Evolutionary conservation across 2,797 vertebrate species (phyloP), one percentile per base, ranked within the genome.

Genomic region (Varecia variegata): DNA sequence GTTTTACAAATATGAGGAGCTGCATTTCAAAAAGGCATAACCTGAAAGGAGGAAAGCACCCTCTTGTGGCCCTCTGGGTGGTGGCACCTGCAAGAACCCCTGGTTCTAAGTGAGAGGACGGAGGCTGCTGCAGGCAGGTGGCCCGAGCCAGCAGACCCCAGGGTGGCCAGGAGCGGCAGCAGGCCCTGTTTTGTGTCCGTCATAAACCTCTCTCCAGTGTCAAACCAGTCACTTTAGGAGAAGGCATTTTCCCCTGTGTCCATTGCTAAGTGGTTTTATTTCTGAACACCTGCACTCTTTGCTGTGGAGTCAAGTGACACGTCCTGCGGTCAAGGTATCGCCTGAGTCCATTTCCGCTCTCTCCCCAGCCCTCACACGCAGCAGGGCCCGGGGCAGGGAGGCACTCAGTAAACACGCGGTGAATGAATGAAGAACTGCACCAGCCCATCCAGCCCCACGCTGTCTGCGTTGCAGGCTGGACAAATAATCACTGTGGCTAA

Each of bases 1-100:
- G 35, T 45, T 88, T 47, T 67, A 30, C 45, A 47, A 77, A 32
- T 40, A 25, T 20, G 2, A 95, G 60, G 81, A 95, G 32, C 25
- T 85, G 38, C 32, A 35, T 77, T 90, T 90, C 82, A 85, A 65
- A 85, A 94, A 81, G 82, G 23, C 73, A 43, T 52, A 89, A 86
- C 93, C 93, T 76, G 56, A 77, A 93, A 97, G 97, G 89, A 93
- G 70, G 58, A 97, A 97, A 96, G 95, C 97, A 95, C 97, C 97
- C 96, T 95, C 97, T 97, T 87, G 96, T 97, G 97, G 97, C 87
- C 89, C 86, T 95, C 85, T 54, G 83, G 47, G 52, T 86, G 74
- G 45, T 89, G 74, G 45, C 95, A 96, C 62, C 54, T 68, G 68
- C 47, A 89, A 54, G 81, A 92, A 82, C 9, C 43, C 47, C 82